A percentile compares a stretch with the other conserved stretches of the same genome.
These are phyloP conservation scores for Gymnogyps californianus DNA, from an alignment of 2,113 vertebrate genomes.

Conservation along the genomic window DNA sequence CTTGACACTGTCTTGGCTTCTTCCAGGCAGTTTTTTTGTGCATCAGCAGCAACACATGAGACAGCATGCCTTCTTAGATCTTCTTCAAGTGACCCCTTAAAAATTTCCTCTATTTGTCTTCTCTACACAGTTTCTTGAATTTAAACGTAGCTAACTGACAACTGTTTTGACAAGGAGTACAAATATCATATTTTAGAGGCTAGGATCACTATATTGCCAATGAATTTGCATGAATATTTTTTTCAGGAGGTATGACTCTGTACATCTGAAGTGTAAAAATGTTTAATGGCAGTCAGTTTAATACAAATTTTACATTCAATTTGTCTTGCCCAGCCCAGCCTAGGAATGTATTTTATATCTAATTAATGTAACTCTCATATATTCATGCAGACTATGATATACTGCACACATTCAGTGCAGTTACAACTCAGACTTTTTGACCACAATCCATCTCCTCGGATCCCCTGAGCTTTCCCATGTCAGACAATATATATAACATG, in stretches of 20 bases:
- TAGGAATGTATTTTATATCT: not conserved
- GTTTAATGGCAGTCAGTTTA: not conserved
- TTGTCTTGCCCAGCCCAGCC: not conserved
- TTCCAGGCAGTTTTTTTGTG: not conserved
- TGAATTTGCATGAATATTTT: not conserved
- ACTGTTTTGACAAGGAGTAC: not conserved
- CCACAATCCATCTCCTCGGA: not conserved
- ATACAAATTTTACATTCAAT: not conserved
- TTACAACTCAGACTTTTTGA: not conserved
- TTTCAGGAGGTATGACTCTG: not conserved
- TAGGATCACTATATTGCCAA: not conserved
- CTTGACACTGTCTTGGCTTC: not conserved
- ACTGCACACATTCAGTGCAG: not conserved
- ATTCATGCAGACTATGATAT: not conserved
- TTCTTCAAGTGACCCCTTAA: not conserved
- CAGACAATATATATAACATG: not conserved
- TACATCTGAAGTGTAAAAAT: not conserved
- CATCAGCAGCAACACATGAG: conserved; percentile 7
- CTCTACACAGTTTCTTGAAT: not conserved
- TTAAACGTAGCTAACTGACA: not conserved
- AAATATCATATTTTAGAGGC: not conserved
- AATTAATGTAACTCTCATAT: not conserved
- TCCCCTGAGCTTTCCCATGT: not conserved
- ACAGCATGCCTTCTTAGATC: not conserved
- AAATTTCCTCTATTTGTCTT: not conserved